phyloP scores from a whole-genome alignment of 1,140 invertebrate genomes.

The Drosophila sechellia region DNA sequence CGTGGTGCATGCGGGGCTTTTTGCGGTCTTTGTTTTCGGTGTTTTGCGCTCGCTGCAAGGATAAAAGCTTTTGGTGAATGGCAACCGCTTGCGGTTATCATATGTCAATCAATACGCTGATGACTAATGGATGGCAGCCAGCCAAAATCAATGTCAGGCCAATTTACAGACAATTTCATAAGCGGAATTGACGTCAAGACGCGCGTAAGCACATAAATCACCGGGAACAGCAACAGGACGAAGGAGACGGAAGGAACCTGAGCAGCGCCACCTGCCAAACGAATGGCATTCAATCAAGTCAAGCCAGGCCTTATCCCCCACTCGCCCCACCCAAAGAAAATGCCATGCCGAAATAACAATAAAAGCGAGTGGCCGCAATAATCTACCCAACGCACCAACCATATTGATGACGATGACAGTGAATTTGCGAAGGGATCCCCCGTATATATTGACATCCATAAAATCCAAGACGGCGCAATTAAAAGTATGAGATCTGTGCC shows the following conservation, averaged over 20 bases:
- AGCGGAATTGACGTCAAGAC: slow-evolving; percentile 54
- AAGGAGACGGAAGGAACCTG: neutral
- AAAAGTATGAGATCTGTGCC: slow-evolving; percentile 58
- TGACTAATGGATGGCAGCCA: slow-evolving; percentile 61
- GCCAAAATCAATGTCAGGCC: slow-evolving; percentile 61
- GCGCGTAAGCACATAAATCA: slow-evolving; percentile 46
- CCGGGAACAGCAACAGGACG: slow-evolving; percentile 23
- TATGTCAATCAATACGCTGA: slow-evolving; percentile 72
- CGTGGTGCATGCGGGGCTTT: slow-evolving; percentile 31
- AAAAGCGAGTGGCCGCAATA: slow-evolving; percentile 57
- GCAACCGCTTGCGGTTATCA: slow-evolving; percentile 63
- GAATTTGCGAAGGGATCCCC: slow-evolving; percentile 36
- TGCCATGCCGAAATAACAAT: slow-evolving; percentile 51
- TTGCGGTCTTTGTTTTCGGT: slow-evolving; percentile 34
- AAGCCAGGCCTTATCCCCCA: neutral
- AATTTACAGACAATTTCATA: slow-evolving; percentile 69
- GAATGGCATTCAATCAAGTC: slow-evolving; percentile 71
- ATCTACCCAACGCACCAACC: slow-evolving; percentile 8
- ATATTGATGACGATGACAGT: slow-evolving; percentile 54
- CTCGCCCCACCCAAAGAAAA: neutral
- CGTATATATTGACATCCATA: slow-evolving; percentile 45
- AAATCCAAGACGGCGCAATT: slow-evolving; percentile 59
- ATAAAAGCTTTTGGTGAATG: slow-evolving; percentile 50
- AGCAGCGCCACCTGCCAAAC: slow-evolving; percentile 39
- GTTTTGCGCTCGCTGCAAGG: slow-evolving; percentile 42